A percentile compares a stretch with the other conserved stretches of the same genome.
These are phyloP conservation scores for Bactericera cockerelli DNA, from an alignment of 1,140 invertebrate genomes.

Conservation along the genomic window DNA sequence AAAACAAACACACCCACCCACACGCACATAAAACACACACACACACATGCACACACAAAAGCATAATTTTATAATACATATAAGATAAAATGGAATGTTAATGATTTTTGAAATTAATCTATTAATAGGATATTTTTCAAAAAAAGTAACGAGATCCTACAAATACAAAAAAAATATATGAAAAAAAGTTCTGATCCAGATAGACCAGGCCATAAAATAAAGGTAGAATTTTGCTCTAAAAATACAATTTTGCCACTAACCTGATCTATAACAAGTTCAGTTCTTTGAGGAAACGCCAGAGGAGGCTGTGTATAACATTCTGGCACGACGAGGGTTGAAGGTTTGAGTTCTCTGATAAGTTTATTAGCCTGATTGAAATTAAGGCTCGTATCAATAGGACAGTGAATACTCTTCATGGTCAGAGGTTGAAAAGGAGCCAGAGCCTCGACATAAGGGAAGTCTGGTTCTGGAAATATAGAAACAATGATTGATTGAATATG, in stretches of 20 bases:
- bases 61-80: too few relatives aligned
- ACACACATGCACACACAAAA: too few relatives aligned
- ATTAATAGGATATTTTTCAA: too few relatives aligned
- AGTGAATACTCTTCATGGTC: constrained; percentile 87
- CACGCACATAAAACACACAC: too few relatives aligned
- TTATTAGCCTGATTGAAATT: constrained; percentile 93
- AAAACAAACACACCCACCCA: too few relatives aligned
- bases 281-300: constrained; percentile 39
- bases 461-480: constrained; percentile 51
- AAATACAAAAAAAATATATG: too few relatives aligned
- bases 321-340: constrained; percentile 66
- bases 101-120: too few relatives aligned
- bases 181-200: too few relatives aligned
- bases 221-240: background rate
- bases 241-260: constrained; percentile 14
- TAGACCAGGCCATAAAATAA: too few relatives aligned
- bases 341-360: constrained; percentile 80
- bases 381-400: constrained; percentile 89
- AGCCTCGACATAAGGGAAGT: constrained; percentile 86
- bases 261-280: constrained; percentile 49
- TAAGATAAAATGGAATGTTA: too few relatives aligned
- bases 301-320: constrained; percentile 68
- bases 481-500: too few relatives aligned
- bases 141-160: too few relatives aligned
- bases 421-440: constrained; percentile 87